Evolutionary conservation across 2,113 vertebrate species (phyloP).

Genomic region (Daphoenositta chrysoptera): DNA sequence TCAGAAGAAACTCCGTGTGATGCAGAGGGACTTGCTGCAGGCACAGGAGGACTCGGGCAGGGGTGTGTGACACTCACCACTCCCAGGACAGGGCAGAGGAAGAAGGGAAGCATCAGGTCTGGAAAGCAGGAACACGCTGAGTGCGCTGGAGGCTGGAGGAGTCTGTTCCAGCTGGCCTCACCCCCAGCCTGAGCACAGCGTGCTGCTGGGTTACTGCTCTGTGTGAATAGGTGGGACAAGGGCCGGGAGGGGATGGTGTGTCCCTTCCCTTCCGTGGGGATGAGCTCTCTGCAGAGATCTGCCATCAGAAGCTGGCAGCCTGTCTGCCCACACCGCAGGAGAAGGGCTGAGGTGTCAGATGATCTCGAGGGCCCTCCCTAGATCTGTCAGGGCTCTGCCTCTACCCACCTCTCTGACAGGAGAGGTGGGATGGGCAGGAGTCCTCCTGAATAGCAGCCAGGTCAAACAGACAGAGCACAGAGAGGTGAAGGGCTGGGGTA

Average conservation of each 20-base stretch:
- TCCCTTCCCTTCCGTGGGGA: not conserved
- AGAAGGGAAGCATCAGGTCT: not conserved
- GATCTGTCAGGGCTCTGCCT: not conserved
- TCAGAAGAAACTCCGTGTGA: not conserved
- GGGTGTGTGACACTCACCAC: accelerated
- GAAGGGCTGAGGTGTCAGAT: not conserved
- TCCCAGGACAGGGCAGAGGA: not conserved
- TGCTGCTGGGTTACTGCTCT: accelerated
- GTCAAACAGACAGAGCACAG: not conserved
- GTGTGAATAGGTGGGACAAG: not conserved
- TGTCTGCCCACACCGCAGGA: not conserved
- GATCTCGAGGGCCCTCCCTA: not conserved
- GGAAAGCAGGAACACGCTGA: not conserved
- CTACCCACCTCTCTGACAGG: not conserved
- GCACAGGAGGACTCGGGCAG: not conserved
- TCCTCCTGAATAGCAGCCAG: not conserved
- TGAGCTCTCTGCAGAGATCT: not conserved
- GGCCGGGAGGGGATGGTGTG: not conserved
- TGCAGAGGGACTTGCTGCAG: not conserved
- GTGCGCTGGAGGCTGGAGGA: not conserved
- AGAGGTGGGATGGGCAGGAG: not conserved
- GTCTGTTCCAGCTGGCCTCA: not conserved
- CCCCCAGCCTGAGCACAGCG: not conserved
- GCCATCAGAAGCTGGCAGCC: not conserved
- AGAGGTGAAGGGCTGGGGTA: not conserved